Evolutionary conservation across 2,113 vertebrate species (phyloP).

Genomic region (Pristiophorus japonicus): DNA sequence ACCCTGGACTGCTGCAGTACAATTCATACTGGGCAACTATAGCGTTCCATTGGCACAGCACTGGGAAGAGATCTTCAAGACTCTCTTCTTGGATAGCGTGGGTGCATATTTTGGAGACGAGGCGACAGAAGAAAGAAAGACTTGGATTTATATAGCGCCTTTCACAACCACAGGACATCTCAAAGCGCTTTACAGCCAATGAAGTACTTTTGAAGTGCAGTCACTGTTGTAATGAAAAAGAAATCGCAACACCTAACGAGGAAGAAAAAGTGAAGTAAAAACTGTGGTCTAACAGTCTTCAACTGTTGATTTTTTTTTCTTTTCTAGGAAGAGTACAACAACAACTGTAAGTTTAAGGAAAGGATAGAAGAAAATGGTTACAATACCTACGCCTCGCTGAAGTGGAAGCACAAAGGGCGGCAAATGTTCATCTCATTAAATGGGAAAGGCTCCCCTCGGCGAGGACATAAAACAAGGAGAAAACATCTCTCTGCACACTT

Average conservation of each 20-base stretch:
- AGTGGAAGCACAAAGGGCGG: slow-evolving; percentile 69
- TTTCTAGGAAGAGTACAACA: slow-evolving; percentile 70
- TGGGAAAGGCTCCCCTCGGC: slow-evolving; percentile 62
- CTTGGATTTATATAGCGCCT: no score
- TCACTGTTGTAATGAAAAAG: no score
- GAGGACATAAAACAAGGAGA: slow-evolving; percentile 64
- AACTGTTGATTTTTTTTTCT: neutral
- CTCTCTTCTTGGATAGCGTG: neutral
- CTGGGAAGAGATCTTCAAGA: neutral
- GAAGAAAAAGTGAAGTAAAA: neutral
- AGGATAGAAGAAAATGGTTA: slow-evolving; percentile 90
- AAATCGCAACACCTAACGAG: neutral
- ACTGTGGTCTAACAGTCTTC: neutral
- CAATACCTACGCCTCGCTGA: slow-evolving; percentile 80
- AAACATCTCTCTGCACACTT: slow-evolving; percentile 85
- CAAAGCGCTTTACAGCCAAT: no score
- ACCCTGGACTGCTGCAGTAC: neutral
- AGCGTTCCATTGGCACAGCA: neutral
- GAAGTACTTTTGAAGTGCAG: no score
- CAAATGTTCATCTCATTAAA: slow-evolving; percentile 87
- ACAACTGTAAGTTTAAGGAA: slow-evolving; percentile 82
- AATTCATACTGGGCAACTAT: neutral
- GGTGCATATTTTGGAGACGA: neutral
- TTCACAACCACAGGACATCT: no score
- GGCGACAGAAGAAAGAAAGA: neutral